phyloP scores from a whole-genome alignment of 2,888 invertebrate genomes.

The Notodonta ziczac region DNA sequence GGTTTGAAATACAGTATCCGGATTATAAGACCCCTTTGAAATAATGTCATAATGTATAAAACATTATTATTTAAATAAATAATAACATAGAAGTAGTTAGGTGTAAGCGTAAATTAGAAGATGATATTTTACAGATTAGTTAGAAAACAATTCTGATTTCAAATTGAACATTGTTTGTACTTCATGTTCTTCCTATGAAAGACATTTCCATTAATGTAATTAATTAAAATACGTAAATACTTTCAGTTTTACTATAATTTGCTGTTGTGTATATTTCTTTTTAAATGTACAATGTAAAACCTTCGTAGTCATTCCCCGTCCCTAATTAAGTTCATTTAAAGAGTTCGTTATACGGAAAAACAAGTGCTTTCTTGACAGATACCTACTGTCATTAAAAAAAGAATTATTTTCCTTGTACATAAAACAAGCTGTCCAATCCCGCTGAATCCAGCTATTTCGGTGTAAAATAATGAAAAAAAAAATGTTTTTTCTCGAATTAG shows the following conservation, averaged over 20 bases:
- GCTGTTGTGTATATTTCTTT: conserved; percentile 21
- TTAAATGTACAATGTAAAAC: conserved; percentile 20
- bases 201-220: conserved; percentile 34
- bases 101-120: conserved; percentile 47
- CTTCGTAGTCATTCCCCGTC: conserved; percentile 62
- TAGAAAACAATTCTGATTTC: conserved; percentile 70
- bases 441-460: conserved; percentile 46
- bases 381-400: conserved; percentile 72
- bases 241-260: conserved; percentile 19
- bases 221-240: conserved; percentile 37
- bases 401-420: conserved; percentile 57
- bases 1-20: background rate
- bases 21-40: conserved; percentile 34
- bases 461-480: conserved; percentile 52
- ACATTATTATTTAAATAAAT: conserved; percentile 21
- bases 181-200: conserved; percentile 60
- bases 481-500: conserved; percentile 66
- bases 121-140: conserved; percentile 71
- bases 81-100: conserved; percentile 26
- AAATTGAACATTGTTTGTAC: conserved; percentile 54
- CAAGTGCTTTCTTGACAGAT: conserved; percentile 79
- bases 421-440: conserved; percentile 52
- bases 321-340: conserved; percentile 43
- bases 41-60: conserved; percentile 36
- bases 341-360: conserved; percentile 51